Base-by-base conservation (phyloP, 2,888 invertebrate species). In the Ptychoptera contaminata region DNA sequence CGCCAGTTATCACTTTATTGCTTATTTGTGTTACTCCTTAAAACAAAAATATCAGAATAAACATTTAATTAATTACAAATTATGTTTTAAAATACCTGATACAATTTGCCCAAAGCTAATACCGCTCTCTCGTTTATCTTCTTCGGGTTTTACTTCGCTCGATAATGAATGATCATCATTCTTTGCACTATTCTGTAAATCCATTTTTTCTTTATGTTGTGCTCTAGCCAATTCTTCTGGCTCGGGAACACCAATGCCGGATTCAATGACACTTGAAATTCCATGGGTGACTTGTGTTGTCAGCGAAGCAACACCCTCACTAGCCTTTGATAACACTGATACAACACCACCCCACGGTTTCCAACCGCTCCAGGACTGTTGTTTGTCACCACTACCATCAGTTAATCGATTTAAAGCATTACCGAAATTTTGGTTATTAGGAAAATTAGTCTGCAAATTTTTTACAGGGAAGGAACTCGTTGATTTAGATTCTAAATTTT, bases 251-350 rank as follows among this genome's bases (percentile, higher is more conserved):
- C 88, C 90, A 32, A 93, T 80, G 11, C 82, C 75, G 36, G 76
- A 76, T 68, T 91, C 91, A 47, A 91, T 59, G 10, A 84, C 80
- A 42, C 77, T 79, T 47, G 73, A 74, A 46, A 90, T 67, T 3
- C 88, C 85, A 65, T 88, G 81, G 34, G 84, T 83, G 31, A 91
- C 82, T 55, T 85, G 83, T 50, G 67, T 78, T 3, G 86, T 86
- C 43, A 91, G 68, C n/a, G 77, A 78, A 9, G 78, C 75, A 10
- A 88, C 77, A 7, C 86, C 77, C 46, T 77, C 78, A 7, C 78
- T 76, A 1, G 90, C 91, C 8, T 82, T 76, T 47, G 76, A 79
- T 29, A 91, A 62, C 9, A 90, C 62, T 0, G 83, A 78, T 48
- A 80, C 77, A 2, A 79, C 69, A 51, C 83, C 85, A 0, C 78